A percentile compares a stretch with the other conserved stretches of the same genome.
Evolutionary conservation across 2,888 invertebrate genomes (phyloP).

Genomic region (Melitaea athalia): DNA sequence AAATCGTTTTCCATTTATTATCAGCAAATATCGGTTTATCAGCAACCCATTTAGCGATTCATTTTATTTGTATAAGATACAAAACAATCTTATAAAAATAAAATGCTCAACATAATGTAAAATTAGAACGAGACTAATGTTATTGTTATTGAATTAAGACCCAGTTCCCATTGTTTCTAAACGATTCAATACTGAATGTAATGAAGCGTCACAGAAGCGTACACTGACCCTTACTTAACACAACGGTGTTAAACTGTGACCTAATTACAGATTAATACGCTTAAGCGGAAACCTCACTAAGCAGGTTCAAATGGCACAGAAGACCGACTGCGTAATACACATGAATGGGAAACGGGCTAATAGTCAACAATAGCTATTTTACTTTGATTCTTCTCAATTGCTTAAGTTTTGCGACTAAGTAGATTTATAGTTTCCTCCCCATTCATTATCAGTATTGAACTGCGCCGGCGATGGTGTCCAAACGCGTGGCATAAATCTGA

Average conservation of each 20-base stretch:
- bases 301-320: conserved; percentile 75
- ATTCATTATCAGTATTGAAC: conserved; percentile 80
- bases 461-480: conserved; percentile 46
- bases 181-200: not conserved
- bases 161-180: not conserved
- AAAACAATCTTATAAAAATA: not conserved
- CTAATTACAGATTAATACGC: conserved; percentile 81
- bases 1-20: no score
- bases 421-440: conserved; percentile 82
- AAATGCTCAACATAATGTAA: not conserved
- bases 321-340: conserved; percentile 56
- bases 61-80: not conserved
- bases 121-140: not conserved
- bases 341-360: conserved; percentile 59
- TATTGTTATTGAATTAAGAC: not conserved
- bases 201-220: conserved; percentile 46
- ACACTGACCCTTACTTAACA: conserved; percentile 74
- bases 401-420: conserved; percentile 74
- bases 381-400: conserved; percentile 71
- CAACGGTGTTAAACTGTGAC: conserved; percentile 74
- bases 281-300: conserved; percentile 82
- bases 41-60: no score
- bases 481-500: conserved; percentile 78
- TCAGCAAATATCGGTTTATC: no score
- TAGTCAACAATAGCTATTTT: conserved; percentile 66